Base-by-base conservation (phyloP, 2,888 invertebrate species). In the Pandemis corylana region DNA sequence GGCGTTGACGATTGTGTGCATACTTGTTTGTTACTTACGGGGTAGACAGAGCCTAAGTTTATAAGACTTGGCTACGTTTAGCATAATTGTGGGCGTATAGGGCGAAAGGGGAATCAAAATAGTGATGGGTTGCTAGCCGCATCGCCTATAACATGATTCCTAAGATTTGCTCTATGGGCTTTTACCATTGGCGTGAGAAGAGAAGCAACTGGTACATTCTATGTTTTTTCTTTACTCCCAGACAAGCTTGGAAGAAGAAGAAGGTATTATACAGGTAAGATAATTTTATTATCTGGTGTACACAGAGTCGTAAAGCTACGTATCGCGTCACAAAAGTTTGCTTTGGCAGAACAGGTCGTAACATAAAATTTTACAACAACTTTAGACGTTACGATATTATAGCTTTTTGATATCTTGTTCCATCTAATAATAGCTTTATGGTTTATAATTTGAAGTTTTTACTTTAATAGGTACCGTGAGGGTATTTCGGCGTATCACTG, bases 291-390 rank as follows among this genome's bases (percentile, higher is more conserved):
- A 68, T 74, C 75, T 76, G 82, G 83, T 83, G 83, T 83, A 81
- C 79, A 82, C 78, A 83, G 79, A 82, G 84, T 83, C 86, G 86
- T 89, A 87, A 89, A 88, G 81, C 87, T 83, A 78, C 82, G 86
- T 87, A 88, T 88, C 84, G 83, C 83, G 83, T 85, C 87, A 87
- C 89, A 88, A 89, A 90, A 90, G 86, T 90, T 91, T 85, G 86
- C 84, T 88, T 88, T 84, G 82, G 83, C 87, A 85, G 89, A 89
- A 89, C 88, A 88, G 83, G 88, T 88, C 89, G 90, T 91, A 89
- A 89, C 91, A 88, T 92, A 90, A 92, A 91, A 91, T 92, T 92
- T 92, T 91, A 91, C 90, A 92, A 89, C 91, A 90, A 92, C 88
- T 91, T 91, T 86, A 87, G 91, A 91, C 88, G 88, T 87, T 84